Evolutionary conservation across 1,140 invertebrate species (phyloP).

Genomic region (Drosophila ogumai): DNA sequence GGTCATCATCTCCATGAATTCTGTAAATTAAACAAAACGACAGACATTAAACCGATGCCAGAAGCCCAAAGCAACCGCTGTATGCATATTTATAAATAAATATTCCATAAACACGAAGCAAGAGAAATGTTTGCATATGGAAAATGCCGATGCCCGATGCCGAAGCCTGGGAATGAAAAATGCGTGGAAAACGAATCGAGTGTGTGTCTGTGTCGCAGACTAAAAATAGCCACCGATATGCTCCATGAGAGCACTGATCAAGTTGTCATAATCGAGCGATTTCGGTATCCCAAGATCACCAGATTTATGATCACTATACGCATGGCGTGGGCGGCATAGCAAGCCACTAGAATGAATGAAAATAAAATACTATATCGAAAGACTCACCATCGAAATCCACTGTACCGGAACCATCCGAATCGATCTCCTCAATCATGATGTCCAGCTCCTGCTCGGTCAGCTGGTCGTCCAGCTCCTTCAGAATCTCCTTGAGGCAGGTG

Average conservation of each 20-base stretch:
- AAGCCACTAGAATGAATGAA: slow-evolving; percentile 65
- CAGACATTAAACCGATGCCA: slow-evolving; percentile 58
- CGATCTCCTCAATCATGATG: slow-evolving; percentile 98
- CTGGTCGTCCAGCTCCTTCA: slow-evolving; percentile 96
- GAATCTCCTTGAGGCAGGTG: slow-evolving; percentile 95
- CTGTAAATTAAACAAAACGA: slow-evolving; percentile 72
- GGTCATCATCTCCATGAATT: slow-evolving; percentile 85
- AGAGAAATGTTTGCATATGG: slow-evolving; percentile 21
- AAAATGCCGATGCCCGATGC: slow-evolving; percentile 5
- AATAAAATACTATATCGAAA: slow-evolving; percentile 22
- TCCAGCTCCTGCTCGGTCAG: slow-evolving; percentile 96
- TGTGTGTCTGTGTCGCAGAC: slow-evolving; percentile 42
- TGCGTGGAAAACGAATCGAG: slow-evolving; percentile 37
- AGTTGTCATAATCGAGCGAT: slow-evolving; percentile 75
- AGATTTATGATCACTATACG: slow-evolving; percentile 59
- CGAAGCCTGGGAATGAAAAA: slow-evolving; percentile 20
- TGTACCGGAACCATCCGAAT: slow-evolving; percentile 94
- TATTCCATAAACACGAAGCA: slow-evolving; percentile 47
- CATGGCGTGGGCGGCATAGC: slow-evolving; percentile 32
- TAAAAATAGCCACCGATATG: slow-evolving; percentile 74
- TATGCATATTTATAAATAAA: slow-evolving; percentile 66
- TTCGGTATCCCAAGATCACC: slow-evolving; percentile 65
- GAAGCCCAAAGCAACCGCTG: slow-evolving; percentile 43
- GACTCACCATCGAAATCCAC: slow-evolving; percentile 89
- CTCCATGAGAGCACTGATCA: slow-evolving; percentile 69